Evolutionary conservation across 30 jellyfish, hydroid and myxozoan genomes (phyloP), one percentile per base, ranked within the genome.

Genomic region (Aurelia sp.): DNA sequence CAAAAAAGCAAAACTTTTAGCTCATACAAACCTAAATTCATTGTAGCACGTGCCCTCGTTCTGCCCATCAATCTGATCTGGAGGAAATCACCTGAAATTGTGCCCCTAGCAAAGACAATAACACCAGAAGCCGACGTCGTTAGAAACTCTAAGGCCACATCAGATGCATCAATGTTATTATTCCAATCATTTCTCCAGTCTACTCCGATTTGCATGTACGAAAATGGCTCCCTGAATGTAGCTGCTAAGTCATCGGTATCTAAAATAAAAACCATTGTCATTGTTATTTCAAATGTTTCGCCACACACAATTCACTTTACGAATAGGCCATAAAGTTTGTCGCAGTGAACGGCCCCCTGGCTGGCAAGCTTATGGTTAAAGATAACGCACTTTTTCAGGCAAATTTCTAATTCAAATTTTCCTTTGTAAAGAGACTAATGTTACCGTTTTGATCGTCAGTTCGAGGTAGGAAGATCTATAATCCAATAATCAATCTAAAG

Each of bases 151-250:
- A 95, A 72, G 0, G 89, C 64, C 33, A 95, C 74, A 74, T 74
- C 94, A 10, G 97, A 97, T 51, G 97, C 97, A 80, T 91, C 97
- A 22, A 95, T 74, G 61, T 58, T 19, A 52, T 80, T 80, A 72
- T 95, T 89, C 92, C 95, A 90, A 63, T 81, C 91, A n/a, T 97
- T 95, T 78, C 86, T 92, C 60, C 69, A 91, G 6, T 95, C 76
- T 40, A 91, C 74, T 50, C 88, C 99, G 20, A 95, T 87, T 65
- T 92, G 89, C 72, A 95, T 47, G 64, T 63, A 90, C 12, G 99
- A 95, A 68, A 71, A 95, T n/a, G 92, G 97, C 83, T 95, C 91
- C n/a, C 99, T 89, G 76, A 95, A 95, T 53, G 99, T 95, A 2
- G 95, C 97, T 10, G 94, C 97, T 13, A 89, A 86, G 41, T 61